Percentiles rank a stretch among this genome's conserved stretches.
phyloP scores from a whole-genome alignment of 30 jellyfish, hydroid and myxozoan genomes.

The Aurelia aurita complex sp. Pacific region DNA sequence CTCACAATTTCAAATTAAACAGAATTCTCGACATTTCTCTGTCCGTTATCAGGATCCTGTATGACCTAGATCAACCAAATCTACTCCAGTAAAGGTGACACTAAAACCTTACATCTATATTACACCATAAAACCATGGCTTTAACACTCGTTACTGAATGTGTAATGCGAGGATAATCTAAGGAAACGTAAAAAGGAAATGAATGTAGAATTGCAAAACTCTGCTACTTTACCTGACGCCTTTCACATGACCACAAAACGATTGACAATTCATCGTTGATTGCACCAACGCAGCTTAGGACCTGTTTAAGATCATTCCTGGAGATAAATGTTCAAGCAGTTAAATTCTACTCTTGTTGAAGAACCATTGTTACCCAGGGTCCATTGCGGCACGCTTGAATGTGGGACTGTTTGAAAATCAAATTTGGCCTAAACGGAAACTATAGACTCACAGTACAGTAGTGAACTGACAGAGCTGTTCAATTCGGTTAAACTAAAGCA shows the following conservation, averaged over 20 bases:
- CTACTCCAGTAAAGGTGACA: not conserved
- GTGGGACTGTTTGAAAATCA: too few relatives aligned
- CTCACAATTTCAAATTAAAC: not conserved
- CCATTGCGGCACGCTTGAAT: too few relatives aligned
- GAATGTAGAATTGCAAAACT: not conserved
- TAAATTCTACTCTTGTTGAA: too few relatives aligned
- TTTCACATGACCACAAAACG: constrained; percentile 90
- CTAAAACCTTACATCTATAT: not conserved
- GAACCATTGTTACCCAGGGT: too few relatives aligned
- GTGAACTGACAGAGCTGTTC: too few relatives aligned
- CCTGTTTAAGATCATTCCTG: constrained; percentile 75
- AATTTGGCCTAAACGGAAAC: too few relatives aligned
- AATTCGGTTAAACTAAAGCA: too few relatives aligned
- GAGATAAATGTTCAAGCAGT: not conserved
- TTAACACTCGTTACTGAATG: not conserved
- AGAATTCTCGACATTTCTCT: not conserved
- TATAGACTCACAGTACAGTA: too few relatives aligned
- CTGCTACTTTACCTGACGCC: constrained; percentile 74
- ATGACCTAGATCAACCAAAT: not conserved
- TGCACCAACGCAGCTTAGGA: constrained; percentile 93
- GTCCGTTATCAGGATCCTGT: not conserved
- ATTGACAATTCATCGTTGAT: constrained; percentile 83
- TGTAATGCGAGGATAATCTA: constrained; percentile 10
- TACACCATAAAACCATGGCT: not conserved
- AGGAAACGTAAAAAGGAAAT: not conserved